Evolutionary conservation across 1,140 invertebrate genomes (phyloP).

Genomic region (Lepidotrigona ventralis): DNA sequence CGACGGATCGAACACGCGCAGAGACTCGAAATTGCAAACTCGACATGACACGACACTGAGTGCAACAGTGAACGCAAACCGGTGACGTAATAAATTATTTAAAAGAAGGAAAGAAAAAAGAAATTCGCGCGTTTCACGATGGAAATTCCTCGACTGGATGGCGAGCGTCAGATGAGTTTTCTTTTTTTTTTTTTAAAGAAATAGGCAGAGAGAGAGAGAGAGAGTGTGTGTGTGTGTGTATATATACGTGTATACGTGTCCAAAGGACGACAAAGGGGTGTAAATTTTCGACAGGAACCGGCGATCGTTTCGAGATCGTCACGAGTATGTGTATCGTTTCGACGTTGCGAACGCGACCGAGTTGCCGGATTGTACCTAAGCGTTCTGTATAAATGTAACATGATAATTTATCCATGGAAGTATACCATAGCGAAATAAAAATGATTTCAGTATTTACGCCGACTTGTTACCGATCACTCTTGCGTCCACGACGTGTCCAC

Average conservation of each 20-base stretch:
- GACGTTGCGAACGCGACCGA: constrained; percentile 33
- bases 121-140: not conserved
- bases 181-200: not conserved
- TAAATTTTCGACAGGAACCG: constrained; percentile 67
- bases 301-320: constrained; percentile 8
- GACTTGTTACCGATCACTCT: constrained; percentile 3
- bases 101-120: too few species aligned
- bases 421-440: constrained; percentile 79
- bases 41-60: not conserved
- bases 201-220: too few species aligned
- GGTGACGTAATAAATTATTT: not conserved
- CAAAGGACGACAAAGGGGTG: constrained; percentile 30
- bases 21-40: not conserved
- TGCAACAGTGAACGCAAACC: not conserved
- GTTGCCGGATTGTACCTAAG: constrained; percentile 70
- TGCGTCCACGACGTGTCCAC: too few species aligned
- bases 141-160: not conserved
- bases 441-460: constrained; percentile 77
- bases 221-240: not conserved
- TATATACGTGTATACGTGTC: constrained; percentile 7
- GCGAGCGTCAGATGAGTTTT: not conserved
- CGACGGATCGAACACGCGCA: not conserved
- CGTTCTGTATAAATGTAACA: constrained; percentile 79
- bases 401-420: constrained; percentile 79
- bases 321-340: constrained; percentile 33